These are phyloP conservation scores for Drosophila nr. perissopoda DNA, from an alignment of 2,888 invertebrate genomes.

Conservation along the genomic window DNA sequence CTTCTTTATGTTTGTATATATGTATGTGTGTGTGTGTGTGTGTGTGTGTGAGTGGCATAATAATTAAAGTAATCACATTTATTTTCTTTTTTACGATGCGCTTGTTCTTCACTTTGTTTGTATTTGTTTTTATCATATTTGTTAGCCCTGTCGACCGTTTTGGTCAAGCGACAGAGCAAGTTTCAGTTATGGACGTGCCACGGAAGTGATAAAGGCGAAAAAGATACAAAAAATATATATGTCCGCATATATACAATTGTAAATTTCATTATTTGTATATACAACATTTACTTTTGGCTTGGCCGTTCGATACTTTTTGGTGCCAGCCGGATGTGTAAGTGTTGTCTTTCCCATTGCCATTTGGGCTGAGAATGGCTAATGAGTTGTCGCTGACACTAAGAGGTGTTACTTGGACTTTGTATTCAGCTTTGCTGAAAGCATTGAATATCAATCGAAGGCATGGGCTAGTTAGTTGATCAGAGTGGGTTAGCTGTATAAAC, in stretches of 20 bases:
- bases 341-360: slow-evolving; percentile 60
- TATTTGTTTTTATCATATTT: slow-evolving; percentile 35
- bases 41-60: slow-evolving; percentile 68
- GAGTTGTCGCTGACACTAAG: slow-evolving; percentile 54
- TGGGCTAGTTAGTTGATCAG: background rate
- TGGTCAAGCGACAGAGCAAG: slow-evolving; percentile 45
- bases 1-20: slow-evolving; percentile 2
- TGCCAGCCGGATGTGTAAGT: slow-evolving; percentile 69
- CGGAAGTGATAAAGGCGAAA: slow-evolving; percentile 55
- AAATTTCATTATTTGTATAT: slow-evolving; percentile 5
- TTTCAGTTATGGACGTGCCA: slow-evolving; percentile 48
- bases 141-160: slow-evolving; percentile 47
- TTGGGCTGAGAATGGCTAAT: slow-evolving; percentile 62
- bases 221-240: slow-evolving; percentile 11
- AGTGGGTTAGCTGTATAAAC: slow-evolving; percentile 1
- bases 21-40: slow-evolving; percentile 24
- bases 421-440: slow-evolving; percentile 17
- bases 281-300: slow-evolving; percentile 40
- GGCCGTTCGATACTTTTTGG: slow-evolving; percentile 32
- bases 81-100: slow-evolving; percentile 44
- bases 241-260: background rate
- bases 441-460: slow-evolving; percentile 43
- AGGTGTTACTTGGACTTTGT: slow-evolving; percentile 57
- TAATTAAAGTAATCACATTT: slow-evolving; percentile 71
- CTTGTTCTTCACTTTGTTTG: slow-evolving; percentile 11